Conservation (phyloP, 2,888 invertebrate species). For the Caenorhabditis sinica region DNA sequence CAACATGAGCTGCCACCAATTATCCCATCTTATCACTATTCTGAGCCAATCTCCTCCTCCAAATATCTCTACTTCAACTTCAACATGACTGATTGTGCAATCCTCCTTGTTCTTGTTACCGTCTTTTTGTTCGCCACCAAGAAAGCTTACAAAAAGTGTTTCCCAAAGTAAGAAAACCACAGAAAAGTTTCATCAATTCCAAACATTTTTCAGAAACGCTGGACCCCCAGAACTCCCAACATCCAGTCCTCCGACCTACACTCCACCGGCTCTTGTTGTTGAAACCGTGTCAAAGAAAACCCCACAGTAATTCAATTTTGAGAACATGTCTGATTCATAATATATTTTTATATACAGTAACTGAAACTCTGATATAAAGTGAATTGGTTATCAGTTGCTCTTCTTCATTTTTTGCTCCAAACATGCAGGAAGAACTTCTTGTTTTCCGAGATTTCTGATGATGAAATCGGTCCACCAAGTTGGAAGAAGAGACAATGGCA, state of each 20-base stretch:
- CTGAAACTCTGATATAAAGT: conserved; percentile 30
- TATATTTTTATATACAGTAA: conserved; percentile 55
- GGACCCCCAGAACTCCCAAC: conserved; percentile 44
- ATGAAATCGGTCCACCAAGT: conserved; percentile 74
- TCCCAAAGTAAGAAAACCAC: conserved; percentile 29
- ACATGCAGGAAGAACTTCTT: conserved; percentile 69
- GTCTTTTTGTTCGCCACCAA: conserved; percentile 43
- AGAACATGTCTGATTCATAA: neutral
- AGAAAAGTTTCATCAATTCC: neutral
- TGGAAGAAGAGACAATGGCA: conserved; percentile 77
- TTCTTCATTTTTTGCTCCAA: conserved; percentile 55
- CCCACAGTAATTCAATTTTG: conserved; percentile 20
- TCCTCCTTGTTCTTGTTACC: conserved; percentile 27
- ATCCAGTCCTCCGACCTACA: conserved; percentile 46
- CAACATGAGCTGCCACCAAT: conserved; percentile 32
- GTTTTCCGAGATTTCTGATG: conserved; percentile 66
- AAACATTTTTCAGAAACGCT: conserved; percentile 25
- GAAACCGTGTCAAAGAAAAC: conserved; percentile 45
- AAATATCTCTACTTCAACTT: conserved; percentile 57
- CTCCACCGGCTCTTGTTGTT: conserved; percentile 39
- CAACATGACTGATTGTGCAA: conserved; percentile 34
- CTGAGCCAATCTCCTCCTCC: conserved; percentile 37
- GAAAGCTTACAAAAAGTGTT: conserved; percentile 52
- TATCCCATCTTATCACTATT: conserved; percentile 30
- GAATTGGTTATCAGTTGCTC: conserved; percentile 2